A percentile compares a stretch with the other conserved stretches of the same genome.
Evolutionary conservation across 2,888 invertebrate genomes (phyloP).

Genomic region (Corythucha ciliata): DNA sequence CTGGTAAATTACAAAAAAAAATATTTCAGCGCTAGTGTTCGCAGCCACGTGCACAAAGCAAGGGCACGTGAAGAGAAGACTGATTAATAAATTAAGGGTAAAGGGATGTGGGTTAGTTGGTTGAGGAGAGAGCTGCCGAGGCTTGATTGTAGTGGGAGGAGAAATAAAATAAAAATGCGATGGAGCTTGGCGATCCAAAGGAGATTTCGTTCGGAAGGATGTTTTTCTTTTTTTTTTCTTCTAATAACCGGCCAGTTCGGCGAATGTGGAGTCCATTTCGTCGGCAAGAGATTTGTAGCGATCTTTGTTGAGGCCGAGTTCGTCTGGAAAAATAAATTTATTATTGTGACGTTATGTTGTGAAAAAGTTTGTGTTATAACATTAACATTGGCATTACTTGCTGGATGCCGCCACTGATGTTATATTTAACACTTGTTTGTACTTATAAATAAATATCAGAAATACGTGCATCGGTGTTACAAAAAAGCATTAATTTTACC

Average conservation of each 20-base stretch:
- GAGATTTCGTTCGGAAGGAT: background rate
- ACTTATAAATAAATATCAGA: too few species aligned
- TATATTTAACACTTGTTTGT: too few species aligned
- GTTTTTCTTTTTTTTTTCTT: background rate
- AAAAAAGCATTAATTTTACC: too few species aligned
- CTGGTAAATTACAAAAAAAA: background rate
- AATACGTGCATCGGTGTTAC: too few species aligned
- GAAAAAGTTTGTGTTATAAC: too few species aligned
- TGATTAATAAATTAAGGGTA: background rate
- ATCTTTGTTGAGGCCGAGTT: slow-evolving; percentile 93
- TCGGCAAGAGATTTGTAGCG: slow-evolving; percentile 96
- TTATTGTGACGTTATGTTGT: too few species aligned
- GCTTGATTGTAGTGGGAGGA: too few species aligned
- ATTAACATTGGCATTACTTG: too few species aligned
- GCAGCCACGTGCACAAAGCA: slow-evolving; percentile 10
- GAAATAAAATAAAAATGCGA: slow-evolving; percentile 15
- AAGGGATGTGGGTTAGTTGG: slow-evolving; percentile 16
- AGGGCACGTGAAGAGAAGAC: background rate
- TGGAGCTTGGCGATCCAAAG: slow-evolving; percentile 26
- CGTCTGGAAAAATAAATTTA: slow-evolving; percentile 56
- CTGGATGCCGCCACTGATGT: too few species aligned
- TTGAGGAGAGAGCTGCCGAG: slow-evolving; percentile 21
- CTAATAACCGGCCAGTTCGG: slow-evolving; percentile 93
- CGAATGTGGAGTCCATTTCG: slow-evolving; percentile 97
- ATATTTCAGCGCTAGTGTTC: slow-evolving; percentile 21